phyloP scores from a whole-genome alignment of 2,113 vertebrate species.

The Promerops cafer region DNA sequence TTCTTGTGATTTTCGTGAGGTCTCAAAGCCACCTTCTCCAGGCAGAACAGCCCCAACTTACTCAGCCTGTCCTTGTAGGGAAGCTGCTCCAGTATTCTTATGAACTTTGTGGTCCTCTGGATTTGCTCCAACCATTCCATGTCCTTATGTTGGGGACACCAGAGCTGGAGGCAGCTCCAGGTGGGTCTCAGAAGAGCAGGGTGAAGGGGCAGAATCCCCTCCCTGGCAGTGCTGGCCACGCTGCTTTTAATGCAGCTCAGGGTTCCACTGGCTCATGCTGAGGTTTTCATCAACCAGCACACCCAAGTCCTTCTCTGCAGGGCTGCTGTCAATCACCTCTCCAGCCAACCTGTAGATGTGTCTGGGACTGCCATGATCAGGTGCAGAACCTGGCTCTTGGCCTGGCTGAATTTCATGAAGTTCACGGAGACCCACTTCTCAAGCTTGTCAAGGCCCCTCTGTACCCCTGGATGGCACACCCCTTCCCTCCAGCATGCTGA shows the following conservation, averaged over 20 bases:
- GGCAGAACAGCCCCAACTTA: not conserved
- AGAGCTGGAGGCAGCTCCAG: not conserved
- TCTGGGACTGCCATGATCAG: not conserved
- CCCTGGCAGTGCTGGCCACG: fast-evolving
- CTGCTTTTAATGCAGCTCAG: not conserved
- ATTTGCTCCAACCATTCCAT: not conserved
- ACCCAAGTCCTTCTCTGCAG: not conserved
- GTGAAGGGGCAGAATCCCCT: not conserved
- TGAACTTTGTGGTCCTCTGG: fast-evolving
- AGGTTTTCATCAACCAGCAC: not conserved
- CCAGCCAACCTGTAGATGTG: too few species aligned
- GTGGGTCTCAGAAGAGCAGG: not conserved
- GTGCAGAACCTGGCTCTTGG: not conserved
- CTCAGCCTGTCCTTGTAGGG: not conserved
- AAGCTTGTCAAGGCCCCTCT: not conserved
- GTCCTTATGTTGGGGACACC: not conserved
- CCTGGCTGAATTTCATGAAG: not conserved
- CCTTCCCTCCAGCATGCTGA: not conserved
- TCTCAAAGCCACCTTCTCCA: not conserved
- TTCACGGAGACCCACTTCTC: not conserved
- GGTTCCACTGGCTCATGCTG: not conserved
- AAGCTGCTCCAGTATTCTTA: not conserved
- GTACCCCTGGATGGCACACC: not conserved
- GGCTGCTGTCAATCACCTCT: not conserved
- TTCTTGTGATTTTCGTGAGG: not conserved